Evolutionary conservation across 2,113 vertebrate species (phyloP).

Genomic region (Saguinus imperator): DNA sequence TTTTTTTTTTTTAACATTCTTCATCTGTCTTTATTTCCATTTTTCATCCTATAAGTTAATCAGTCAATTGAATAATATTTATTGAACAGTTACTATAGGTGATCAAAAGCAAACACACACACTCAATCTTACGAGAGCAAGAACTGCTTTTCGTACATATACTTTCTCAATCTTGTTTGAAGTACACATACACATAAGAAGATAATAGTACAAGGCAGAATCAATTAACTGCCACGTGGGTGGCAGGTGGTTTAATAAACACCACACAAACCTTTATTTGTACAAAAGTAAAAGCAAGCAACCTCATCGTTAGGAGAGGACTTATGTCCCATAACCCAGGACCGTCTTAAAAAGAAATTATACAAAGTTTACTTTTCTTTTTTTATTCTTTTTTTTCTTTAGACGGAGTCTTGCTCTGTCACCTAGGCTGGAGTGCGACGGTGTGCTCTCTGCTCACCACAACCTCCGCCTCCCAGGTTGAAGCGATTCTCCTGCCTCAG

Average conservation of each 20-base stretch:
- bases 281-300: background rate
- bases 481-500: no score
- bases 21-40: background rate
- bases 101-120: background rate
- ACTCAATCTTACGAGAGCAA: fast-evolving
- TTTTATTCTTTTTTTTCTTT: no score
- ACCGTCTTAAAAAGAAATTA: background rate
- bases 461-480: no score
- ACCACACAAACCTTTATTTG: background rate
- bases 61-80: background rate
- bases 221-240: background rate
- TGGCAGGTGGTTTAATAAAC: background rate
- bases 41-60: background rate
- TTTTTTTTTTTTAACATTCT: background rate
- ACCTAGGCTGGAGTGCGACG: no score
- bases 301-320: background rate
- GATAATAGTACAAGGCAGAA: background rate
- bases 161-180: background rate
- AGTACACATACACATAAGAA: background rate
- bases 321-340: no score
- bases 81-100: background rate
- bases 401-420: no score
- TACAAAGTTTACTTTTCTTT: background rate
- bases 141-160: background rate
- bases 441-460: no score